Evolutionary conservation across 1,140 invertebrate species (phyloP), one percentile per base, ranked within the genome.

Genomic region (Temnothorax curvispinosus): DNA sequence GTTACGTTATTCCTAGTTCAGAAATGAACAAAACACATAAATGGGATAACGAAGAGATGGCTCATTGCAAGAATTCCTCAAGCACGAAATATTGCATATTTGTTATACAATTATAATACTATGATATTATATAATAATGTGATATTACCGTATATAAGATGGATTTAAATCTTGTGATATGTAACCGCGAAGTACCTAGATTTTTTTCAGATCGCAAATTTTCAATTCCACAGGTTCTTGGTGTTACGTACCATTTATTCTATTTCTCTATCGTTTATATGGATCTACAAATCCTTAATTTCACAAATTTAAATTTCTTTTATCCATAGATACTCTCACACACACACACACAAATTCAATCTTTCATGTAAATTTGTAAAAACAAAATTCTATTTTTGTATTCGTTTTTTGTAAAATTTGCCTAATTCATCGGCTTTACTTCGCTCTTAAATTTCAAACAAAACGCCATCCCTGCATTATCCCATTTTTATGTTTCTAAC

Each of bases 21-120:
- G 5, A 27, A 15, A 32, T 13, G 9, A 74, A 72, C 18, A 38
- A 58, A 44, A 5, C 38, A 64, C 69, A 54, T 21, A 71, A 74
- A 84, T 74, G 47, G 74, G 54, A 54, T 75, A 84, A 74, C 7
- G 41, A 60, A 72, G 50, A 72, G 65, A 58, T 13, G 9, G 2
- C 4, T 41, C 21, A 5, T 32, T 44, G 13, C 44, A 47, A 64
- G 4, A 62, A 62, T 62, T 2, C 7, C 8, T 56, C 9, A 7
- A n/a, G 11, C 9, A 64, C 11, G 27, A 35, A 62, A 41, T 74
- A 74, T 2, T 58, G 18, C n/a, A 15, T 13, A 8, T 76, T 15
- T 58, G 18, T 58, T 56, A 35, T 18, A 56, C 52, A 74, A 27
- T 74, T 52, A 74, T 35, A 74, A 54, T 35, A 35, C 8, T 7